phyloP scores from a whole-genome alignment of 2,113 vertebrate genomes.

The Podarcis raffonei region DNA sequence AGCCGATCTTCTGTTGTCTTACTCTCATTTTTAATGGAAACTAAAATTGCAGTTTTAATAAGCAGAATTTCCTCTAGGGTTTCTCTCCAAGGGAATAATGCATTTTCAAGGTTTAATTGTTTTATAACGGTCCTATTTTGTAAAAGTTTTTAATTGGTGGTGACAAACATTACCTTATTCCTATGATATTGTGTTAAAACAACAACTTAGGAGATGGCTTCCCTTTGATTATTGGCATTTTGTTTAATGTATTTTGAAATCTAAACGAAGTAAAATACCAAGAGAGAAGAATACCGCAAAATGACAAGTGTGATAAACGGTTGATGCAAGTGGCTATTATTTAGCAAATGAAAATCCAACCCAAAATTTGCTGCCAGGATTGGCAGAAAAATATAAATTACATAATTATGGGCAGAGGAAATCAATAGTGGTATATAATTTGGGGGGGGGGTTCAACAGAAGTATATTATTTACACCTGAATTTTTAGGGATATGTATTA shows the following conservation, averaged over 20 bases:
- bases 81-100: conserved; percentile 81
- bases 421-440: not conserved
- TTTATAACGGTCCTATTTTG: conserved; percentile 84
- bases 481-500: too few relatives aligned
- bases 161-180: conserved; percentile 84
- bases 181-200: conserved; percentile 69
- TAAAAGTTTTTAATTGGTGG: conserved; percentile 86
- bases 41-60: conserved; percentile 89
- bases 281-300: not conserved
- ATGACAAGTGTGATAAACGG: not conserved
- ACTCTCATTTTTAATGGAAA: conserved; percentile 86
- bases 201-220: conserved; percentile 62
- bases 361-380: not conserved
- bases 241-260: conserved; percentile 22
- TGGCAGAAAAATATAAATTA: not conserved
- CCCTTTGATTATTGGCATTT: conserved; percentile 34
- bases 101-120: conserved; percentile 86
- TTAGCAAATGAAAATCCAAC: conserved; percentile 23
- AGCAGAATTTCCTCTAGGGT: conserved; percentile 86
- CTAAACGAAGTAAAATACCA: not conserved
- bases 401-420: conserved; percentile 4
- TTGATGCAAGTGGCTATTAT: conserved; percentile 1
- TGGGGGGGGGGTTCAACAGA: not conserved
- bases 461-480: not conserved
- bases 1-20: conserved; percentile 84